Evolutionary conservation across 1,140 invertebrate species (phyloP).

Genomic region (Choristoneura fumiferana): DNA sequence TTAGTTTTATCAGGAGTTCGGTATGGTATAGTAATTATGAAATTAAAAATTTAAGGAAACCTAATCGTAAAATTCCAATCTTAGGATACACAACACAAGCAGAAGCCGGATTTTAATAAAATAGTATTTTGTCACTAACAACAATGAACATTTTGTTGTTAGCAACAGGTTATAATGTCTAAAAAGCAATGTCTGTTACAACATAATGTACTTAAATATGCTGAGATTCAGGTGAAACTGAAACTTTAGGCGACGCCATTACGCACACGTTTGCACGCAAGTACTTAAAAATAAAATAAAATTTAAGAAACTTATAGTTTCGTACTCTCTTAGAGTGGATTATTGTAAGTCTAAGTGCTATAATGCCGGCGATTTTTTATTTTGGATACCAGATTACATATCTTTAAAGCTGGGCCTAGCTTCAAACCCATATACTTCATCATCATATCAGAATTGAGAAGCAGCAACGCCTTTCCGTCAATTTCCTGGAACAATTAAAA

Average conservation of each 20-base stretch:
- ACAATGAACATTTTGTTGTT: no score
- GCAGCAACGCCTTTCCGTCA: conserved; percentile 95
- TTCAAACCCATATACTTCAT: conserved; percentile 99
- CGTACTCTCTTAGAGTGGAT: conserved; percentile 47
- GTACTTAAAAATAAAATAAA: conserved; percentile 43
- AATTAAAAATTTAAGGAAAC: no score
- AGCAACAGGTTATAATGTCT: not conserved
- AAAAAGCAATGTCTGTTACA: conserved; percentile 8
- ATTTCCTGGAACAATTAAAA: conserved; percentile 87
- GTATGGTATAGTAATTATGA: no score
- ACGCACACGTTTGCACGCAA: conserved; percentile 27
- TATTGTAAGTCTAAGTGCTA: conserved; percentile 48
- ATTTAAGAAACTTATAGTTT: conserved; percentile 62
- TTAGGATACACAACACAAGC: no score
- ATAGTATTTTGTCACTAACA: no score
- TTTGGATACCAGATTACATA: conserved; percentile 95
- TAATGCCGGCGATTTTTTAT: conserved; percentile 85
- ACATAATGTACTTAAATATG: conserved; percentile 14
- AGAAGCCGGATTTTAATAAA: no score
- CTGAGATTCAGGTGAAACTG: conserved; percentile 33
- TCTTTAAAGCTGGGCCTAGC: conserved; percentile 97
- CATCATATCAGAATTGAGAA: conserved; percentile 98
- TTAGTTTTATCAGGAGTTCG: no score
- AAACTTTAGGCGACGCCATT: conserved; percentile 14
- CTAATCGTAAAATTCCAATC: no score